Evolutionary conservation across 2,888 invertebrate genomes (phyloP).

Genomic region (Rhingia campestris): DNA sequence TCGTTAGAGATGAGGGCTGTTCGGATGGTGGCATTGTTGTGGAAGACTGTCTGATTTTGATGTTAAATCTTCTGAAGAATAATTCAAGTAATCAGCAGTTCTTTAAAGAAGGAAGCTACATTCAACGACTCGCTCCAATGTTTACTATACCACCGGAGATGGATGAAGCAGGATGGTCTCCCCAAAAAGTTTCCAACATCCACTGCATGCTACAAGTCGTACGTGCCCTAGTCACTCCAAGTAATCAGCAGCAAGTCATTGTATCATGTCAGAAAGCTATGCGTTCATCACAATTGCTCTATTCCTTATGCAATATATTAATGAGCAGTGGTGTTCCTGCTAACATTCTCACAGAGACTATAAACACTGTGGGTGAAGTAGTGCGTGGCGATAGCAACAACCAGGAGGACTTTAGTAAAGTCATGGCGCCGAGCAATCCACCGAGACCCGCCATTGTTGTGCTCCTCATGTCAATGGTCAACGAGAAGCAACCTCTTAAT

Average conservation of each 20-base stretch:
- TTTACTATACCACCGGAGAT: slow-evolving; percentile 89
- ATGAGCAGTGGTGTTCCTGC: slow-evolving; percentile 98
- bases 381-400: slow-evolving; percentile 93
- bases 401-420: slow-evolving; percentile 94
- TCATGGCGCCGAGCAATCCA: slow-evolving; percentile 96
- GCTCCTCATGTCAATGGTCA: slow-evolving; percentile 98
- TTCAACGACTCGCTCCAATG: slow-evolving; percentile 94
- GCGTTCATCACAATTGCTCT: slow-evolving; percentile 91
- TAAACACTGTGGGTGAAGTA: slow-evolving; percentile 96
- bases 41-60: slow-evolving; percentile 96
- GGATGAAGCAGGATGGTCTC: slow-evolving; percentile 92
- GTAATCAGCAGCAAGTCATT: slow-evolving; percentile 93
- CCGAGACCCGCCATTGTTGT: slow-evolving; percentile 97
- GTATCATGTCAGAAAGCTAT: slow-evolving; percentile 94
- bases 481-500: slow-evolving; percentile 96
- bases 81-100: slow-evolving; percentile 99
- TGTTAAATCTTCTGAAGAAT: slow-evolving; percentile 95
- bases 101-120: slow-evolving; percentile 98
- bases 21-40: slow-evolving; percentile 98
- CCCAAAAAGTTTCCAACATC: slow-evolving; percentile 97
- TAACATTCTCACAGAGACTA: slow-evolving; percentile 97
- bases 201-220: slow-evolving; percentile 95
- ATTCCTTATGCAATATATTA: slow-evolving; percentile 92
- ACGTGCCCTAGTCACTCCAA: slow-evolving; percentile 95
- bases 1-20: slow-evolving; percentile 94